These are phyloP conservation scores for Heliothis subflexa DNA, from an alignment of 1,140 invertebrate species.

Conservation along the genomic window DNA sequence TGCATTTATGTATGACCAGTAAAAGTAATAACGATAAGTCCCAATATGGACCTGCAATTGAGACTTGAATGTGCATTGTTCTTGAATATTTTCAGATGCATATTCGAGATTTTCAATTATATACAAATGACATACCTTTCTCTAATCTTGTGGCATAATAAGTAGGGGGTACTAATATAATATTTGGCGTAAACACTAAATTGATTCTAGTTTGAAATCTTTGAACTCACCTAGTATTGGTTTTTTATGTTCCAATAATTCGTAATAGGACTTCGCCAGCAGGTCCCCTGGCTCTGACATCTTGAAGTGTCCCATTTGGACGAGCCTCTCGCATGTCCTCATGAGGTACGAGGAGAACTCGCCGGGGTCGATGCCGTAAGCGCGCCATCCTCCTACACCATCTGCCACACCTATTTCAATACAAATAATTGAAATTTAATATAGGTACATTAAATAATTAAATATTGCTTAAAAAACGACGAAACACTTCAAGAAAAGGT, in stretches of 20 bases:
- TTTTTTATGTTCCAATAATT: constrained; percentile 96
- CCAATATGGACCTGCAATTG: too few species aligned
- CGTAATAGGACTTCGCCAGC: constrained; percentile 95
- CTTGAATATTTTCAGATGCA: too few species aligned
- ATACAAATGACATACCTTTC: too few species aligned
- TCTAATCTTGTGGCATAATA: too few species aligned
- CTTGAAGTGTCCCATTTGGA: constrained; percentile 94
- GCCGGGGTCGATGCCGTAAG: constrained; percentile 99
- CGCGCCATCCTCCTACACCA: constrained; percentile 98
- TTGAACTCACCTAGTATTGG: constrained; percentile 92
- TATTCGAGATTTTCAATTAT: too few species aligned
- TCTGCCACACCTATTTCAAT: constrained; percentile 95
- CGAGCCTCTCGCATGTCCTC: constrained; percentile 97
- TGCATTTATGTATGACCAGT: background rate
- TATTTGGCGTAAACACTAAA: too few species aligned
- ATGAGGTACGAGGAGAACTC: constrained; percentile 97
- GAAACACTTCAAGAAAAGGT: too few species aligned
- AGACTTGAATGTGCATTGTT: too few species aligned
- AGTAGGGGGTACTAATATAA: too few species aligned
- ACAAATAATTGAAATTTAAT: background rate
- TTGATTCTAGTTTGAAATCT: too few species aligned
- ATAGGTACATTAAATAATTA: background rate
- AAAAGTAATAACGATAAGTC: background rate
- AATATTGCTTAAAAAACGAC: too few species aligned
- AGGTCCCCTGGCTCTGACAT: constrained; percentile 94